These are phyloP conservation scores for Helleia helle DNA, from an alignment of 2,888 invertebrate species.

Conservation along the genomic window DNA sequence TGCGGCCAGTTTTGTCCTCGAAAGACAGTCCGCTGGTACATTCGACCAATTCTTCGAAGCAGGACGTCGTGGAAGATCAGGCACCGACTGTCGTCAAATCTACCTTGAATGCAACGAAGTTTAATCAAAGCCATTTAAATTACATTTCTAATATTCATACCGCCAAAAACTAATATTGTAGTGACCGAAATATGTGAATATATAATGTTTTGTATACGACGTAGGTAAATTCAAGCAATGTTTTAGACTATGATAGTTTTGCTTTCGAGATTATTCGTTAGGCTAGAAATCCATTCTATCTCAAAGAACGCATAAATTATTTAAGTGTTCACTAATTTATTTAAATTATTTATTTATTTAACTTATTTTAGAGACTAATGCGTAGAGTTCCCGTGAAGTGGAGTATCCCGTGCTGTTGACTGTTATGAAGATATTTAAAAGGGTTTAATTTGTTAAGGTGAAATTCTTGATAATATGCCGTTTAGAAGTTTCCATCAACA, in stretches of 20 bases:
- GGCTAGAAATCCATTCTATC: constrained; percentile 38
- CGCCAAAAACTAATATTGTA: constrained; percentile 19
- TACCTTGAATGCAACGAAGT: constrained; percentile 93
- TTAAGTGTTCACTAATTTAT: constrained; percentile 42
- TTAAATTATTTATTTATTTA: constrained; percentile 65
- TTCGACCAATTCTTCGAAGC: constrained; percentile 90
- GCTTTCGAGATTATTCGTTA: background rate
- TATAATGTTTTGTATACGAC: background rate
- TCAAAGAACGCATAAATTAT: constrained; percentile 35
- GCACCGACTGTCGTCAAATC: constrained; percentile 88
- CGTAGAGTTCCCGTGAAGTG: too few species aligned
- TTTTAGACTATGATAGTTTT: background rate
- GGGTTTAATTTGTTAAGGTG: constrained; percentile 11
- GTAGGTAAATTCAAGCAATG: background rate
- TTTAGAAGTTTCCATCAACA: constrained; percentile 42
- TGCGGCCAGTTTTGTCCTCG: constrained; percentile 88
- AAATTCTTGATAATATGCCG: constrained; percentile 20
- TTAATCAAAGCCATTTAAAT: constrained; percentile 50
- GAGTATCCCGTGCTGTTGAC: constrained; percentile 3
- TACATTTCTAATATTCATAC: constrained; percentile 15
- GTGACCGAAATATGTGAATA: constrained; percentile 3
- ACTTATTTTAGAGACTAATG: constrained; percentile 64
- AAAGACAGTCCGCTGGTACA: constrained; percentile 81
- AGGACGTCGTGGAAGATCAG: constrained; percentile 87
- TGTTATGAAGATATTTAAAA: constrained; percentile 2